A percentile compares a stretch with the other conserved stretches of the same genome.
These are phyloP conservation scores for Xenopus laevis DNA, from an alignment of 2,113 vertebrate genomes.

Conservation along the genomic window DNA sequence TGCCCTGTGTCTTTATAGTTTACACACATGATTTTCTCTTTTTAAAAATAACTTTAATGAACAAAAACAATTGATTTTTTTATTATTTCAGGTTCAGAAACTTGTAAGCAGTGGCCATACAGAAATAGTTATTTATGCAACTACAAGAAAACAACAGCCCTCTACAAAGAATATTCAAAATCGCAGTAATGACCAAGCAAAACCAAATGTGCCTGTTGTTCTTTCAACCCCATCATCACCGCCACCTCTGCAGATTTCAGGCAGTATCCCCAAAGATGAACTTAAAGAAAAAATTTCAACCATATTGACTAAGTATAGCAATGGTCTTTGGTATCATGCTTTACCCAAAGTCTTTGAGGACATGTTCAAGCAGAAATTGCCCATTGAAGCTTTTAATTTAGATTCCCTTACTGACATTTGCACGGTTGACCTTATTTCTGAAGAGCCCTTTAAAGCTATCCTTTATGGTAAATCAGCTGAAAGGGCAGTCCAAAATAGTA, in stretches of 20 bases:
- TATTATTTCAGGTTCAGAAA: conserved; percentile 58
- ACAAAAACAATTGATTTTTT: too few species aligned
- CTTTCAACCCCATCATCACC: conserved; percentile 48
- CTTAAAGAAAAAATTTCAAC: conserved; percentile 71
- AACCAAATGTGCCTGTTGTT: conserved; percentile 43
- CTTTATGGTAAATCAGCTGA: conserved; percentile 70
- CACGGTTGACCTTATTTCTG: conserved; percentile 71
- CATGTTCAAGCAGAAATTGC: conserved; percentile 74
- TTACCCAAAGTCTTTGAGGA: conserved; percentile 84
- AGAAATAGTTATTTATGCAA: conserved; percentile 75
- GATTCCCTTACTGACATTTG: conserved; percentile 75
- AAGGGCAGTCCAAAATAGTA: conserved; percentile 57
- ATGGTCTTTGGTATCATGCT: conserved; percentile 83
- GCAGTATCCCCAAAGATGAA: conserved; percentile 53
- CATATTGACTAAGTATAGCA: conserved; percentile 76
- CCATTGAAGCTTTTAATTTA: conserved; percentile 72
- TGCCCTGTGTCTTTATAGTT: too few species aligned
- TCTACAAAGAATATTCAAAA: conserved; percentile 42
- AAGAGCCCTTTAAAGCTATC: conserved; percentile 78
- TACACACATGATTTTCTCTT: too few species aligned
- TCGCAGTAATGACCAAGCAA: conserved; percentile 50
- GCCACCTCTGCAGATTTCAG: conserved; percentile 29
- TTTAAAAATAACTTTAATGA: too few species aligned
- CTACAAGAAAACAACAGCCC: conserved; percentile 50
- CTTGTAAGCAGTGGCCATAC: conserved; percentile 49